A percentile compares a stretch with the other conserved stretches of the same genome.
Evolutionary conservation across 2,888 invertebrate genomes (phyloP).

Genomic region (Caenorhabditis zanzibari): DNA sequence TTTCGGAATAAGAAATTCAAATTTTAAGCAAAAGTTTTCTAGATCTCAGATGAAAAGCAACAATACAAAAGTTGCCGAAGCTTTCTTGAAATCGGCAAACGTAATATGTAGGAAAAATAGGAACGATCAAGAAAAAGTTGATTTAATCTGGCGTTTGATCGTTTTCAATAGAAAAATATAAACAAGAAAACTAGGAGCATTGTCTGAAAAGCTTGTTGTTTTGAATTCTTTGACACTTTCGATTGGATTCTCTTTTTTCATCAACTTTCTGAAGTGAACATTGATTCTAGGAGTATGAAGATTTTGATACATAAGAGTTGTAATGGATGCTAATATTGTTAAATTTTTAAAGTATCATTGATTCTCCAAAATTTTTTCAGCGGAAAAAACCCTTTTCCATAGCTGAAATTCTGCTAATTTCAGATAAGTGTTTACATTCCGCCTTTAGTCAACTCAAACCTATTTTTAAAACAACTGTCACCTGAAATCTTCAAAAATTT

Average conservation of each 20-base stretch:
- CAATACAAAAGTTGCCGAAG: neutral
- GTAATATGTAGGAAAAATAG: neutral
- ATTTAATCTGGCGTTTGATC: slow-evolving; percentile 38
- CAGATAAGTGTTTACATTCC: neutral
- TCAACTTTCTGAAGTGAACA: neutral
- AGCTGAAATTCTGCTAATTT: neutral
- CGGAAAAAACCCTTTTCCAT: neutral
- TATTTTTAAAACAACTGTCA: neutral
- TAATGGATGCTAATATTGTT: neutral
- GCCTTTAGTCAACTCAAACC: neutral
- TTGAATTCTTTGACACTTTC: neutral
- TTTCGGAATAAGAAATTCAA: neutral
- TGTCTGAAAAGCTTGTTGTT: neutral
- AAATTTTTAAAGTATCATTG: no score
- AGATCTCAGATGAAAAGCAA: neutral
- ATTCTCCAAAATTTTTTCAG: no score
- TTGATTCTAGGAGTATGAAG: neutral
- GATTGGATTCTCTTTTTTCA: neutral
- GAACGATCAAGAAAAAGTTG: slow-evolving; percentile 32
- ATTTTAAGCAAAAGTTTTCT: neutral
- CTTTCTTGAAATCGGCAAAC: slow-evolving; percentile 14
- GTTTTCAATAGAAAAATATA: slow-evolving; percentile 5
- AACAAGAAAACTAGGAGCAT: slow-evolving; percentile 9
- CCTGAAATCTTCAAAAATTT: neutral
- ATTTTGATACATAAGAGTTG: neutral